Base-by-base conservation (phyloP, 2,113 vertebrate genomes). In the Charina bottae region DNA sequence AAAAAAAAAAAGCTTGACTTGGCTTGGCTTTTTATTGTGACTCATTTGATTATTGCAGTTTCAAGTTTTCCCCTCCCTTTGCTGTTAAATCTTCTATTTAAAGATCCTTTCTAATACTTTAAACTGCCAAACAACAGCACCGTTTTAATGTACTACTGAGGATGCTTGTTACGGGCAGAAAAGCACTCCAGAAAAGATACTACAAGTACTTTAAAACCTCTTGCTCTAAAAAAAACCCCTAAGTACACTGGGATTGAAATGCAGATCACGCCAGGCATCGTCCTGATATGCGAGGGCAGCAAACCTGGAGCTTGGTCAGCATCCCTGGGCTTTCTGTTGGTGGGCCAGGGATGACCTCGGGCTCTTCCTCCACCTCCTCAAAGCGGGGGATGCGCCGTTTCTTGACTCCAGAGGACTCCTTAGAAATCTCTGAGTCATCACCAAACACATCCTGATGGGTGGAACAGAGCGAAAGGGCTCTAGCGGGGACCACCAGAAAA, bases 261-360 rank as follows among this genome's bases (percentile, higher is more conserved):
- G 7, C 21, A 59, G 55, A 28, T 87, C 4, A 24, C 28, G 1
- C 56, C 6, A 37, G 58, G 55, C 26, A 2, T 17, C 68, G 0
- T 53, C 28, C 24, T 1, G 0, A 15, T 15, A 0, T 0, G 26
- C 9, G 4, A 6, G 5, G 95, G 96, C 60, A 78, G n/a, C 68
- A 78, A 37, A 99, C 99, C 99, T 99, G 99, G 28, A 99, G 98
- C 95, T 99, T 99, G 13, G 99, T 99, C 37, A 99, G 98, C 99
- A 99, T 99, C 59, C 98, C 98, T 0, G 99, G 99, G 95, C 98
- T 99, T 97, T 99, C 99, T 0, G 98, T 96, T 0, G 99, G 98
- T 0, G 99, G 98, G 11, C 98, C 99, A 0, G 99, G 98, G 59
- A 99, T 98, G 55, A 99, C 98, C 93, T 99, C 98, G 0, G 98